Evolutionary conservation across 92 coral and sea anemone genomes (phyloP).

Genomic region (Zoanthus solanderi): DNA sequence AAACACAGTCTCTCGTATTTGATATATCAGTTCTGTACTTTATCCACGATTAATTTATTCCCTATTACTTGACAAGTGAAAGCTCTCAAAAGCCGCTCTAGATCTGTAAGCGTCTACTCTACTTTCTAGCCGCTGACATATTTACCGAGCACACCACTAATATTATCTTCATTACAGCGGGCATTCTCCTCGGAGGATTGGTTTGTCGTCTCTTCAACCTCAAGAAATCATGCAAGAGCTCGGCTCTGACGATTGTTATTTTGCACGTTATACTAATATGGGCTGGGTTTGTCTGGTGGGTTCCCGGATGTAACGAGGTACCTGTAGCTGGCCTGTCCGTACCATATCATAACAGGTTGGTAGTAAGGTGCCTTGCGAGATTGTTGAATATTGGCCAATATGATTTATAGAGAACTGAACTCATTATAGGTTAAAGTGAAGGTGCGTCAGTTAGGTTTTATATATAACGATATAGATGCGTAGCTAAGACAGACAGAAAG

Average conservation of each 20-base stretch:
- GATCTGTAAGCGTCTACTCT: no score
- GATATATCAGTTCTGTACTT: no score
- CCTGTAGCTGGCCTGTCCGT: conserved; percentile 18
- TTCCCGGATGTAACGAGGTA: conserved; percentile 25
- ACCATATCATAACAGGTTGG: conserved; percentile 36
- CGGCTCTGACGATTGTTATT: conserved; percentile 25
- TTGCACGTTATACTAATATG: neutral
- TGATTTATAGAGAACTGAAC: neutral
- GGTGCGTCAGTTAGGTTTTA: neutral
- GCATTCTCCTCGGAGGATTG: conserved; percentile 31
- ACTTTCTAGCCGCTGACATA: no score
- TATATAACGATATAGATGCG: neutral
- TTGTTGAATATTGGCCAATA: neutral
- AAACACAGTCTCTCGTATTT: no score
- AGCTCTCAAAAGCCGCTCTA: no score
- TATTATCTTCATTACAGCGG: neutral
- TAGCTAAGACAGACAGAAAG: neutral
- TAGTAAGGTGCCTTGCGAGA: neutral
- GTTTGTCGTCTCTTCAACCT: conserved; percentile 27
- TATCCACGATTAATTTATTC: no score
- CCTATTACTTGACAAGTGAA: no score
- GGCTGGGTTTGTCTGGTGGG: conserved; percentile 26
- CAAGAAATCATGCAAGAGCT: conserved; percentile 31
- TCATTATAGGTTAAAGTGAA: neutral
- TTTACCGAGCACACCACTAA: neutral